Evolutionary conservation across 2,797 vertebrate genomes (phyloP), one percentile per base, ranked within the genome.

Genomic region (Pseudochirops corinnae): DNA sequence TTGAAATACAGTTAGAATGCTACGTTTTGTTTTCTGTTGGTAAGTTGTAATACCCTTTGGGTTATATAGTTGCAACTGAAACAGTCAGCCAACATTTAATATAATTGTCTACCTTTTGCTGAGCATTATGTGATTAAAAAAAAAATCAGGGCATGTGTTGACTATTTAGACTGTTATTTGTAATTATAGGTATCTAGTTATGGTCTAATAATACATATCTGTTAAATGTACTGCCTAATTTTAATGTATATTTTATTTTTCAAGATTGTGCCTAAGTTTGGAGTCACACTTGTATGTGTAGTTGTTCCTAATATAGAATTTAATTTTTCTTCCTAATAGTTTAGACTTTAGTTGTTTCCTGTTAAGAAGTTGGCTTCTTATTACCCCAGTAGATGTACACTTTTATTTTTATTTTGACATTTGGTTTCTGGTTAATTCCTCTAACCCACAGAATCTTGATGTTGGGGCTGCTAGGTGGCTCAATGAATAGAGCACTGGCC

Each of bases 351-450:
- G 62, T 91, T 93, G 50, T 93, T 93, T 74, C 0, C 7, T 90
- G 33, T 39, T 55, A 87, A 29, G 56, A 74, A 57, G 29, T 12
- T 90, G 67, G 9, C 21, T 93, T 46, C 18, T 46, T 46, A 18
- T 56, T 93, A 46, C 26, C n/a, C 2, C 28, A 28, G 11, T 94
- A 31, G 93, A 52, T 95, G 67, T 94, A 93, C 96, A 7, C 31
- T 92, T 55, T 93, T 55, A 94, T 55, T 97, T 96, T 96, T 97
- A 56, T 57, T 93, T 28, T 1, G 2, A 55, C 0, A 92, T 97
- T 98, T 96, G 50, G 6, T 95, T 94, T 96, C 58, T 92, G 94
- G 60, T 96, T 96, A 96, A 90, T 95, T 94, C 50, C 6, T 56
- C 91, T 12, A 10, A 93, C 16, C 13, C 67, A 92, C 93, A 58